Conservation (phyloP, 2,888 invertebrate genomes). For the Fissipunctia ypsillon region DNA sequence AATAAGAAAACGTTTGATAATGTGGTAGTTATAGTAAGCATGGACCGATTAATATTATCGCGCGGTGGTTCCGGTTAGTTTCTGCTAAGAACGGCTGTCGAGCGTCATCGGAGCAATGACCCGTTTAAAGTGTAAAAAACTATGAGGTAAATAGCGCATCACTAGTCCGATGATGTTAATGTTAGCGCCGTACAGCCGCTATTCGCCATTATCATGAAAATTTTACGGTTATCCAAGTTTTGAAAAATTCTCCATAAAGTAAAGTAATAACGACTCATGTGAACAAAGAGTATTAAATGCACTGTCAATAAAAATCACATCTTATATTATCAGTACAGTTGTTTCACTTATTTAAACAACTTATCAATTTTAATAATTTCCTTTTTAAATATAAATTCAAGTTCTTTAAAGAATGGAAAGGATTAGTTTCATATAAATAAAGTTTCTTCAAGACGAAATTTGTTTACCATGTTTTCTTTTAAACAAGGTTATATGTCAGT, state of each 20-base stretch:
- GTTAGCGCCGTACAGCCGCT: conserved; percentile 33
- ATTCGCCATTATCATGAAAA: conserved; percentile 30
- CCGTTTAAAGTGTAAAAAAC: conserved; percentile 49
- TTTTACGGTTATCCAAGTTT: conserved; percentile 29
- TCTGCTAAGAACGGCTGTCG: conserved; percentile 34
- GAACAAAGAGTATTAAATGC: conserved; percentile 10
- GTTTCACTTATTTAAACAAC: too few species aligned
- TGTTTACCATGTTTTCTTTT: background rate
- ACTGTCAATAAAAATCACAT: too few species aligned
- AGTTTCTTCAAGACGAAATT: too few species aligned
- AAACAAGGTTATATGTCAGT: conserved; percentile 1
- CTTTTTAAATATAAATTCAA: background rate
- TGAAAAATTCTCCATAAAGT: conserved; percentile 2
- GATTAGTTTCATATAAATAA: background rate
- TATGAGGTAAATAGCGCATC: conserved; percentile 43
- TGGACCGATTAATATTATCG: conserved; percentile 32
- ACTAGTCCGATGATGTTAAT: conserved; percentile 39
- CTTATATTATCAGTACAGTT: too few species aligned
- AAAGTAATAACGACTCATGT: conserved; percentile 9
- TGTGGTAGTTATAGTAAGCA: conserved; percentile 15
- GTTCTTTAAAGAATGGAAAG: background rate
- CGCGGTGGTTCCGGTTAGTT: conserved; percentile 47
- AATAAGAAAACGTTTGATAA: conserved; percentile 1
- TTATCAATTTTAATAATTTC: too few species aligned
- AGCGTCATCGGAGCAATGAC: conserved; percentile 59